Conservation (phyloP, 2,888 invertebrate species). For the Pseudoips prasinana region DNA sequence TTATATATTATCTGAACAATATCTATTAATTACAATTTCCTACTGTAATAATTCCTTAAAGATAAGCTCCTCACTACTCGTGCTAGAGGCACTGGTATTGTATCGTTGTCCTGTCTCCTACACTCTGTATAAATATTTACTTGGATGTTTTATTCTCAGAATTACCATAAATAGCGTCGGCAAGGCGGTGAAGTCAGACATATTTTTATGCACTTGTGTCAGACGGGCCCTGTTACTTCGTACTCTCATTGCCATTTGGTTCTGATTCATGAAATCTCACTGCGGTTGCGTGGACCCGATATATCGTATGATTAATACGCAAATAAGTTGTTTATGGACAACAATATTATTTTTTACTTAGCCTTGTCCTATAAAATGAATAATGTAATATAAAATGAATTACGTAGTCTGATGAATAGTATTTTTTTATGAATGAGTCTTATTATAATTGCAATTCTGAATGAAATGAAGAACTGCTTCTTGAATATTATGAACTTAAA, state of each 20-base stretch:
- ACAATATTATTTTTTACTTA: conserved; percentile 1
- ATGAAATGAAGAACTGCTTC: too few relatives aligned
- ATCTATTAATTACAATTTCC: too few relatives aligned
- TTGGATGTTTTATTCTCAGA: conserved; percentile 23
- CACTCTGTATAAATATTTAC: conserved; percentile 23
- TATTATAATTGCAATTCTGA: too few relatives aligned
- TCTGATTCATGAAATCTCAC: conserved; percentile 31
- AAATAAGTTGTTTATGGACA: conserved; percentile 10
- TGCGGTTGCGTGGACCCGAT: conserved; percentile 20
- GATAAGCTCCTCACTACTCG: too few relatives aligned
- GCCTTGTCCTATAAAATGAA: not conserved
- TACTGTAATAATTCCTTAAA: too few relatives aligned
- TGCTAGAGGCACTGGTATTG: too few relatives aligned
- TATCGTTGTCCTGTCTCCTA: too few relatives aligned
- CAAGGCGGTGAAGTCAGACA: conserved; percentile 34
- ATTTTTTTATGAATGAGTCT: too few relatives aligned
- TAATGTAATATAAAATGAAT: too few relatives aligned
- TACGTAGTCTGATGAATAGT: too few relatives aligned
- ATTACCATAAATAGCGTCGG: conserved; percentile 24
- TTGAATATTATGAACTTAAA: too few relatives aligned
- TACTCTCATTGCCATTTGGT: conserved; percentile 41
- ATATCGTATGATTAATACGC: conserved; percentile 7
- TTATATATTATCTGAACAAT: too few relatives aligned
- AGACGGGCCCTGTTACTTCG: conserved; percentile 50
- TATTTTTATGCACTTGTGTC: conserved; percentile 45